These are phyloP conservation scores for Ennomos quercinarius DNA, from an alignment of 2,888 invertebrate species.

Conservation along the genomic window DNA sequence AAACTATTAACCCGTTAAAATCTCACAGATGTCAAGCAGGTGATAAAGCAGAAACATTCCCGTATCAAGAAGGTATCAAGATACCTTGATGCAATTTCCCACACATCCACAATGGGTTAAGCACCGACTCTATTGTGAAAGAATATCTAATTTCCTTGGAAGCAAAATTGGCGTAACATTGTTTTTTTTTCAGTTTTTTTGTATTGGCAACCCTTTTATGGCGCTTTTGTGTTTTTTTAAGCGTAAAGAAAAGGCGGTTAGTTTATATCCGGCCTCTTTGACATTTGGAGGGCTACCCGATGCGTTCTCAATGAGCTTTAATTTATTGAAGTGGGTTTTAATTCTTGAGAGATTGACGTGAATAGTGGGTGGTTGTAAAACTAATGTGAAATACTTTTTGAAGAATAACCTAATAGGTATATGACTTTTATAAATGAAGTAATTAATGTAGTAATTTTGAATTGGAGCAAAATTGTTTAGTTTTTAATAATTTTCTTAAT, in stretches of 20 bases:
- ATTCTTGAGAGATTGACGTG: constrained; percentile 61
- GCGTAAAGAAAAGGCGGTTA: constrained; percentile 85
- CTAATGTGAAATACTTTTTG: too few relatives aligned
- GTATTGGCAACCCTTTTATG: constrained; percentile 69
- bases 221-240: constrained; percentile 70
- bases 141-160: constrained; percentile 85
- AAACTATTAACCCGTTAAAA: constrained; percentile 25
- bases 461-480: too few relatives aligned
- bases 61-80: constrained; percentile 58
- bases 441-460: too few relatives aligned
- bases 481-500: too few relatives aligned
- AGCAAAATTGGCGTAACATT: constrained; percentile 85
- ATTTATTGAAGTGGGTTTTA: constrained; percentile 81
- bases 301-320: constrained; percentile 78
- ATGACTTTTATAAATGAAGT: too few relatives aligned
- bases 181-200: constrained; percentile 65
- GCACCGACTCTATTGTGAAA: constrained; percentile 72
- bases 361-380: constrained; percentile 53
- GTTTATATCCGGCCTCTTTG: constrained; percentile 83
- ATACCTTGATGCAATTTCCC: constrained; percentile 69
- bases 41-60: constrained; percentile 48
- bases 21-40: constrained; percentile 48
- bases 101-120: constrained; percentile 77
- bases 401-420: too few relatives aligned
- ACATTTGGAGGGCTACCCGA: constrained; percentile 76